Evolutionary conservation across 2,888 invertebrate species (phyloP), one percentile per base, ranked within the genome.

Genomic region (Sarcophaga subvicina): DNA sequence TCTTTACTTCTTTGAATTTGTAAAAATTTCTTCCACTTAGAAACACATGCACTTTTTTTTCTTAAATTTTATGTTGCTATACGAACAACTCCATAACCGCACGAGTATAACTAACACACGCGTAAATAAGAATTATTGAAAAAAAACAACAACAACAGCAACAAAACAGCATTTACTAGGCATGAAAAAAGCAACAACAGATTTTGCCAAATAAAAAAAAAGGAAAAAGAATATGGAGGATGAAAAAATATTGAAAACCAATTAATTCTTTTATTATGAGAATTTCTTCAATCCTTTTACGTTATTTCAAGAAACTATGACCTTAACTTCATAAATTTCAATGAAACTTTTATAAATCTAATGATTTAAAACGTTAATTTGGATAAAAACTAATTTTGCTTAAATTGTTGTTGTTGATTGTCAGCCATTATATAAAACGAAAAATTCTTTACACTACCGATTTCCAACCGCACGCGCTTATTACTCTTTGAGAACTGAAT

Each of bases 401-500:
- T 12, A 0, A 54, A 4, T 54, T 54, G 54, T 5, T 14, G 17
- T 17, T 14, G 54, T 54, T 17, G 54, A 0, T 8, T 37, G 37
- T 37, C 37, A 37, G 37, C 37, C 37, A 37, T 37, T 37, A 37
- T 37, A 37, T 37, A 37, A 37, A 37, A 54, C 4, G 17, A 67
- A 45, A 67, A 45, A 37, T 45, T 45, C 69, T 25, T 8, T 37
- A 54, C 25, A 62, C 37, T 70, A 3, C 78, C 85, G 78, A 14
- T 79, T 22, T 25, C 20, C 47, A 49, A 73, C 73, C 66, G 64
- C 14, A 27, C 64, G n/a, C 82, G 47, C 63, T 82, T 64, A 69
- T 63, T 82, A 64, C 78, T 79, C 78, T 75, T 47, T 71, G 47
- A 70, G 64, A 82, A 85, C 85, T 85, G 66, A 85, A 75, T 62